phyloP scores from a whole-genome alignment of 2,113 vertebrate genomes.

The Butorides virescens region DNA sequence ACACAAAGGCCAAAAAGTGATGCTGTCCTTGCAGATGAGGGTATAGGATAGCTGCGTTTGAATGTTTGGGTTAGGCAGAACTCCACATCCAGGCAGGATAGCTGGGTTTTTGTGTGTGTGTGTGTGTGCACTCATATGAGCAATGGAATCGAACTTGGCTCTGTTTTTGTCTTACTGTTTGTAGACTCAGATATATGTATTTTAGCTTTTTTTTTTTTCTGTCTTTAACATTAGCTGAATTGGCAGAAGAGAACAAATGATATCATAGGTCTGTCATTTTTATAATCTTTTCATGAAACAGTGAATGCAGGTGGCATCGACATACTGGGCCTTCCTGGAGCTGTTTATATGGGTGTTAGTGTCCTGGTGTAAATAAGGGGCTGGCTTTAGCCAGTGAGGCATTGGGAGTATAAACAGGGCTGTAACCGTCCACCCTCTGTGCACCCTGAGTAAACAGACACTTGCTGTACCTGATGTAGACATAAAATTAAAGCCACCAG shows the following conservation, averaged over 20 bases:
- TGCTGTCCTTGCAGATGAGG: neutral
- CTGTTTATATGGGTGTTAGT: neutral
- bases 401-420: neutral
- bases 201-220: neutral
- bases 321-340: neutral
- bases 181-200: neutral
- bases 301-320: neutral
- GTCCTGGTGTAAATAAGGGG: neutral
- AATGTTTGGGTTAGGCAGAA: neutral
- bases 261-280: neutral
- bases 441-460: neutral
- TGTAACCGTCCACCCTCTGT: neutral
- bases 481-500: neutral
- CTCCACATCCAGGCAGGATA: neutral
- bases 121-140: neutral
- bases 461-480: neutral
- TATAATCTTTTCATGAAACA: neutral
- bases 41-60: neutral
- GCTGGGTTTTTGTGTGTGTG: neutral
- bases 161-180: neutral
- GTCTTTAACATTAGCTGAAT: neutral
- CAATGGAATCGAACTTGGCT: neutral
- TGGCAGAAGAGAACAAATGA: neutral
- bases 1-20: neutral
- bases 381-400: neutral